Base-by-base conservation (phyloP, 2,888 invertebrate genomes). In the Metellina segmentata region DNA sequence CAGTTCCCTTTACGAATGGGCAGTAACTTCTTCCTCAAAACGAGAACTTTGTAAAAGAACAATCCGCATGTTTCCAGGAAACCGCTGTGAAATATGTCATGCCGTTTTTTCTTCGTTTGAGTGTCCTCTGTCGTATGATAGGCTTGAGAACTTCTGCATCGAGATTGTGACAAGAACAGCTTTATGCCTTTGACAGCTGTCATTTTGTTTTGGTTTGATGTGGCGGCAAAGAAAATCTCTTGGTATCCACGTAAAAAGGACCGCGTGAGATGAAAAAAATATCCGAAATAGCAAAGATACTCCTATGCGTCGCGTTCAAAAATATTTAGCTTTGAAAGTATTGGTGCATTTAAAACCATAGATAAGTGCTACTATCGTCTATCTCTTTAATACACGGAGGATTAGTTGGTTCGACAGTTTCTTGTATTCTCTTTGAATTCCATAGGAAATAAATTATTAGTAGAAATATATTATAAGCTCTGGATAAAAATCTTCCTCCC, bases 141-240 rank as follows among this genome's bases (percentile, higher is more conserved):
- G 34, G 51, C 49, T 19, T 20, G 53, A 81, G 52, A 86, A 61
- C 51, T 69, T 61, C 61, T 75, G 82, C 52, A 82, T 82, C 75
- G 49, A 70, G 61, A 89, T 74, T 89, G 52, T 89, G 69, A 72
- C 81, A 77, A 69, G 74, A 89, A 89, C 89, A 89, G 81, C 81
- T 89, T 34, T 89, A 61, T 82, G 82, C 51, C 71, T 89, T 88
- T 89, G 89, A 89, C 89, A 89, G 89, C 81, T 89, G 82, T 77
- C 89, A 75, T 89, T 82, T 77, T 77, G 89, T 82, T 82, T 89
- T 52, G 81, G 77, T 51, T 77, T 77, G 77, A 77, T 49, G 77
- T 77, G 49, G 51, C 51, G 49, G 51, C 51, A 51, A n/a, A 51
- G 77, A 49, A 75, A 77, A 51, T 77, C 77, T 77, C 52, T 49